A percentile compares a stretch with the other conserved stretches of the same genome.
phyloP scores from a whole-genome alignment of 2,888 invertebrate species.

The Aspidapion aeneum region DNA sequence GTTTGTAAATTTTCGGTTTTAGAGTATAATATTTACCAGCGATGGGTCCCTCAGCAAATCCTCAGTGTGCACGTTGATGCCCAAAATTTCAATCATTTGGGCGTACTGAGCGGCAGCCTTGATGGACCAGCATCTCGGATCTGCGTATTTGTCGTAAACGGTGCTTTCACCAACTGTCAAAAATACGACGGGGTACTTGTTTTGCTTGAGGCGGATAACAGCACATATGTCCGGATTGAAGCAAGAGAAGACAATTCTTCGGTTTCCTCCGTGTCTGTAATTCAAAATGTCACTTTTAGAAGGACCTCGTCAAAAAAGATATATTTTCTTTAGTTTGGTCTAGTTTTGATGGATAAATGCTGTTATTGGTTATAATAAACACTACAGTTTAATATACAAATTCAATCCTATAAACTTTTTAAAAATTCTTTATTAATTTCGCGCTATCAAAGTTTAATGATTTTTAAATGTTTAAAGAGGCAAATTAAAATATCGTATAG shows the following conservation, averaged over 20 bases:
- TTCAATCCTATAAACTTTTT: too few relatives aligned
- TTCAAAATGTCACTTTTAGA: too few relatives aligned
- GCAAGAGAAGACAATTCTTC: conserved; percentile 89
- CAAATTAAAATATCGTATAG: too few relatives aligned
- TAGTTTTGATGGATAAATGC: too few relatives aligned
- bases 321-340: too few relatives aligned
- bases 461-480: too few relatives aligned
- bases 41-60: conserved; percentile 81
- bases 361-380: too few relatives aligned
- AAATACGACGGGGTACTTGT: conserved; percentile 95
- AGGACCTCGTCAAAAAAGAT: too few relatives aligned
- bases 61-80: conserved; percentile 90
- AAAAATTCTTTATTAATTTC: too few relatives aligned
- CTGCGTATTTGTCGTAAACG: conserved; percentile 76
- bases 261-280: conserved; percentile 60
- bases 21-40: conserved; percentile 60
- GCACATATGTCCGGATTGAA: conserved; percentile 96
- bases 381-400: too few relatives aligned
- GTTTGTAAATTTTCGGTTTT: too few relatives aligned
- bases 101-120: conserved; percentile 82
- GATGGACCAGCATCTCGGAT: conserved; percentile 78
- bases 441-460: too few relatives aligned
- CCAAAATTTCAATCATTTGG: conserved; percentile 76
- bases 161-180: conserved; percentile 65
- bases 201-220: conserved; percentile 88